A percentile compares a stretch with the other conserved stretches of the same genome.
Conservation (phyloP, 2,888 invertebrate species). For the Perizoma flavofasciatum region DNA sequence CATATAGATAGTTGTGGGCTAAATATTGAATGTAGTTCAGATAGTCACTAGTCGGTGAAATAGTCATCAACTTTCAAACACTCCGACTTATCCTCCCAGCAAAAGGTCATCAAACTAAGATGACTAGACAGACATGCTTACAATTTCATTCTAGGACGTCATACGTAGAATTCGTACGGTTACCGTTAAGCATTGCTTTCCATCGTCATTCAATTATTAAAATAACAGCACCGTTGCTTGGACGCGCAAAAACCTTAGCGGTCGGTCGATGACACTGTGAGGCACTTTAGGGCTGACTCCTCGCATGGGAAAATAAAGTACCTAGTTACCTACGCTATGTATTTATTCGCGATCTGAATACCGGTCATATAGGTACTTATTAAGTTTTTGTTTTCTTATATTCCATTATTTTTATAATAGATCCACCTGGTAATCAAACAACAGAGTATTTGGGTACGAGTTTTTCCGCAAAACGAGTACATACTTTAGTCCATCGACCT, state of each 20-base stretch:
- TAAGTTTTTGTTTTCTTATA: background rate
- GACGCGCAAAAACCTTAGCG: slow-evolving; percentile 76
- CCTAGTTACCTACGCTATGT: too few relatives aligned
- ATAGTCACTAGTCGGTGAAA: slow-evolving; percentile 11
- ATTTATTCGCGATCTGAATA: too few relatives aligned
- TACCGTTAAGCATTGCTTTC: slow-evolving; percentile 68
- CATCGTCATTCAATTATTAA: slow-evolving; percentile 80
- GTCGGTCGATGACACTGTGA: slow-evolving; percentile 77
- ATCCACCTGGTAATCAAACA: background rate
- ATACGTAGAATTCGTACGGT: slow-evolving; percentile 52
- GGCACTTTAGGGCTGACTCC: slow-evolving; percentile 80
- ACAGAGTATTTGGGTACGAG: too few relatives aligned
- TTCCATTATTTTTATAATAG: background rate
- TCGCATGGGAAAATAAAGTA: slow-evolving; percentile 50
- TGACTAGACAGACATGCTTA: slow-evolving; percentile 34
- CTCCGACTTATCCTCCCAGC: slow-evolving; percentile 11
- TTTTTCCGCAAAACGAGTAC: background rate
- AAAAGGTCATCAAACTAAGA: slow-evolving; percentile 25
- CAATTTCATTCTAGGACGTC: slow-evolving; percentile 42
- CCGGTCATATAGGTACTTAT: background rate
- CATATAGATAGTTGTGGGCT: slow-evolving; percentile 24
- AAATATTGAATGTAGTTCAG: slow-evolving; percentile 14
- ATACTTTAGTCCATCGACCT: slow-evolving; percentile 13
- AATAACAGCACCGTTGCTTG: slow-evolving; percentile 73
- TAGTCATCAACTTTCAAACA: slow-evolving; percentile 19